A percentile compares a stretch with the other conserved stretches of the same genome.
Conservation (phyloP, 2,888 invertebrate species). For the Eristalis pertinax region DNA sequence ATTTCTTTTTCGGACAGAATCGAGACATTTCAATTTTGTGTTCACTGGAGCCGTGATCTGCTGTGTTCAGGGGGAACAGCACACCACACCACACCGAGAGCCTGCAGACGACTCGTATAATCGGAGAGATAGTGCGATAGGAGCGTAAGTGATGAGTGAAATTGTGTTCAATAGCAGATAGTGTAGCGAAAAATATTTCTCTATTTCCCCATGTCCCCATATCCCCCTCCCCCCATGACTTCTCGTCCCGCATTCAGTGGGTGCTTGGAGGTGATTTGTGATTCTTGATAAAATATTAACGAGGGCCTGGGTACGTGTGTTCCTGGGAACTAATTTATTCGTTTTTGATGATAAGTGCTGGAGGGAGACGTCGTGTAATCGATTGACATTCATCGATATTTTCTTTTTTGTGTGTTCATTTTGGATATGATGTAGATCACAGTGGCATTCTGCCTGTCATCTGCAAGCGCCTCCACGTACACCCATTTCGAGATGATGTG, state of each 20-base stretch:
- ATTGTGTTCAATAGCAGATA: conserved; percentile 8
- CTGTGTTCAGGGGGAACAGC: too few species aligned
- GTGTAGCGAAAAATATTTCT: background rate
- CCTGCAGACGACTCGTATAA: conserved; percentile 13
- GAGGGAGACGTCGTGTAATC: background rate
- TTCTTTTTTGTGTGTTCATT: background rate
- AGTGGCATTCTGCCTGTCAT: too few species aligned
- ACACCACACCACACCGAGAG: background rate
- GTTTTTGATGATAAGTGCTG: background rate
- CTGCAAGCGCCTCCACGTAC: too few species aligned
- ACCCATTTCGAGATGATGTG: background rate
- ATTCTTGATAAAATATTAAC: conserved; percentile 4
- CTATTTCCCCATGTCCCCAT: background rate
- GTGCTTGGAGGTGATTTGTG: conserved; percentile 16
- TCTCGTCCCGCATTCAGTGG: background rate
- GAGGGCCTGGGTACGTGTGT: background rate
- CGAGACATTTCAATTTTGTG: conserved; percentile 54
- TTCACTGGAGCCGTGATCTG: background rate
- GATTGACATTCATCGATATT: background rate
- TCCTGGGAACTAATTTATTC: background rate
- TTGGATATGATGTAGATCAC: too few species aligned
- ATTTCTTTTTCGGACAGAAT: conserved; percentile 10
- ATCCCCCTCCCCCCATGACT: background rate
- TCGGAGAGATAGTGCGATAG: conserved; percentile 22
- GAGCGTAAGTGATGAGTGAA: conserved; percentile 28